Base-by-base conservation (phyloP, 2,797 vertebrate species). In the Cichlasoma orientale region DNA sequence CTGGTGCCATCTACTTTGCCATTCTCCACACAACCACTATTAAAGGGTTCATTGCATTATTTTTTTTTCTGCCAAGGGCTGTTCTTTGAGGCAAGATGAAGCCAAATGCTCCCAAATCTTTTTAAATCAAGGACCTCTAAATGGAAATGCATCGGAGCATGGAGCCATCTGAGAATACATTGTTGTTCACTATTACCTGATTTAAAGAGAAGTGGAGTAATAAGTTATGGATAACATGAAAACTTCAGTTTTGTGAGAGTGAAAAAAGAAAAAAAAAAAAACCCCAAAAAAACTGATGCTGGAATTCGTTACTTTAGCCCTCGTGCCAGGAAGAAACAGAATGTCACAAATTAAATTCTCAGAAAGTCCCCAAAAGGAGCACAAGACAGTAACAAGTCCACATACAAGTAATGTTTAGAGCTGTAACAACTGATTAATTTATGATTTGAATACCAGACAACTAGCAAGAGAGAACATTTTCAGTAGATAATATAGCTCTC, bases 1-100 rank as follows among this genome's bases (percentile, higher is more conserved):
- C 84, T 89, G 57, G 57, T 90, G 88, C 83, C 82, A 78, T 86
- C 82, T 72, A 82, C 86, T 88, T 85, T 79, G 81, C 71, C 75
- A 54, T 84, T 89, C 86, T 56, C 63, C 56, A 59, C 68, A 56
- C 82, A 81, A 21, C 76, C 58, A 72, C 82, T 68, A 71, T 80
- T 87, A 81, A 83, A 36, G 71, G 59, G 55, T 74, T 82, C 19
- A 55, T 69, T 78, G 72, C 71, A 66, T 83, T 83, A 79, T 83
- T 80, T 83, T 86, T 78, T 71, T 58, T 38, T 41, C 84, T 79
- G 74, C 85, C 85, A 87, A 27, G 47, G 56, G 71, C 73, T 84
- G 54, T 73, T 78, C 38, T 69, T 52, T 7, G 5, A 13, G 59
- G 59, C 80, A 72, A 72, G 74, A 79, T 61, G 47, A 50, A 76